phyloP scores from a whole-genome alignment of 2,888 invertebrate genomes.

The Myopa testacea region DNA sequence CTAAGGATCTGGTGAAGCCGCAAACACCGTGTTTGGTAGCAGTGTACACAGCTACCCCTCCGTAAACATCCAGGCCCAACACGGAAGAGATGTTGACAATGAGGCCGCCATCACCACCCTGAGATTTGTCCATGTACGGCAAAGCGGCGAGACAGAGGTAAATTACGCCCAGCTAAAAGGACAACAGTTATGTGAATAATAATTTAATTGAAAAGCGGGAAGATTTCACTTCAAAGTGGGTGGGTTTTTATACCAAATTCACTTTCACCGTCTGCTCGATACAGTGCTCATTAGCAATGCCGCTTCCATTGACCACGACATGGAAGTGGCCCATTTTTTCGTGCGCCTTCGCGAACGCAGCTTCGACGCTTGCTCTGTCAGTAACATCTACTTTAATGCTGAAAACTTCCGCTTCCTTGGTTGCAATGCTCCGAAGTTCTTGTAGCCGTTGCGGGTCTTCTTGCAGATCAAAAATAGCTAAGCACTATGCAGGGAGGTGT shows the following conservation, averaged over 20 bases:
- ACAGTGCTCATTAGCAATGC: slow-evolving; percentile 50
- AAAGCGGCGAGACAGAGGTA: slow-evolving; percentile 59
- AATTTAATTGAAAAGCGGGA: too few species aligned
- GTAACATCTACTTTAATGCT: slow-evolving; percentile 48
- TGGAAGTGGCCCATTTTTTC: slow-evolving; percentile 48
- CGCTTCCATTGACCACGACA: slow-evolving; percentile 53
- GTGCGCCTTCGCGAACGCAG: slow-evolving; percentile 45
- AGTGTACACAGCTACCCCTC: slow-evolving; percentile 53
- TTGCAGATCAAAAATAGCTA: slow-evolving; percentile 50
- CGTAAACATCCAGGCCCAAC: slow-evolving; percentile 45
- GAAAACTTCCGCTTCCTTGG: slow-evolving; percentile 40
- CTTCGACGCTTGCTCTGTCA: slow-evolving; percentile 44
- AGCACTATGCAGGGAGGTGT: slow-evolving; percentile 44
- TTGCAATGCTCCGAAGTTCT: slow-evolving; percentile 29
- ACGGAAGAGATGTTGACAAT: slow-evolving; percentile 60
- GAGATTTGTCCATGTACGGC: slow-evolving; percentile 60
- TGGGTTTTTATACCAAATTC: slow-evolving; percentile 68
- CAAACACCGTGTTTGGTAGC: slow-evolving; percentile 59
- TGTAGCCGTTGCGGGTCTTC: slow-evolving; percentile 43
- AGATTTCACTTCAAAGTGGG: neutral
- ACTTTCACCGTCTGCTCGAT: slow-evolving; percentile 49
- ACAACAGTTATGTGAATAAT: neutral
- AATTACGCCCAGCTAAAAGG: slow-evolving; percentile 62
- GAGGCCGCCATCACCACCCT: slow-evolving; percentile 59
- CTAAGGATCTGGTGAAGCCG: slow-evolving; percentile 57